Percentiles rank a stretch among this genome's conserved stretches.
Conservation (phyloP, 2,797 vertebrate genomes). For the Ibycter americanus region DNA sequence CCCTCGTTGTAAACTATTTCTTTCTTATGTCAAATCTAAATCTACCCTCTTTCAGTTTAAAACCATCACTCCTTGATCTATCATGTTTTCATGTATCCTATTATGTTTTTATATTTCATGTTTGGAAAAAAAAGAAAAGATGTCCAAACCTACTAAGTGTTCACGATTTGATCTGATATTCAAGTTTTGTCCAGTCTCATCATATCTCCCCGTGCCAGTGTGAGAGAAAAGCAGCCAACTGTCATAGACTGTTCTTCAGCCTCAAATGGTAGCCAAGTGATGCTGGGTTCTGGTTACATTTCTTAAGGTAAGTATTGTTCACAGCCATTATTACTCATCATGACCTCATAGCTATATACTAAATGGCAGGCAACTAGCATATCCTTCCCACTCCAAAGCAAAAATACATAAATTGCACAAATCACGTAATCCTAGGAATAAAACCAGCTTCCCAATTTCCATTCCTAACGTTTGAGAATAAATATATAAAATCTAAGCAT, state of each 20-base stretch:
- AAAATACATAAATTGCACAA: neutral
- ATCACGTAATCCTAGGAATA: neutral
- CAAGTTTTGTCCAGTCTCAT: neutral
- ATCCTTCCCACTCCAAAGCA: neutral
- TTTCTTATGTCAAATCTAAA: neutral
- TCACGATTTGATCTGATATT: neutral
- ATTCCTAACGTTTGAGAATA: neutral
- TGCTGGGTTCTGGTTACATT: neutral
- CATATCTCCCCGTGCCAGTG: neutral
- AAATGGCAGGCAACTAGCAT: neutral
- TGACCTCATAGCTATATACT: neutral
- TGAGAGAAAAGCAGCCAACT: neutral
- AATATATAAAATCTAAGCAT: neutral
- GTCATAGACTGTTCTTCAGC: neutral
- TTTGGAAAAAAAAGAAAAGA: neutral
- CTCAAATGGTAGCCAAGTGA: neutral
- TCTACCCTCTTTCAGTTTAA: neutral
- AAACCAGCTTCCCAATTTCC: neutral
- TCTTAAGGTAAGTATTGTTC: neutral
- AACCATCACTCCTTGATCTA: neutral
- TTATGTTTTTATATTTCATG: neutral
- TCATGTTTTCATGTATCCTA: neutral
- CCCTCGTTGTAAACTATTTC: rapidly evolving
- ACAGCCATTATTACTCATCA: neutral
- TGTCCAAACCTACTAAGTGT: neutral